Percentiles rank a stretch among this genome's conserved stretches.
These are phyloP conservation scores for Acrobasis consociella DNA, from an alignment of 2,888 invertebrate species.

Conservation along the genomic window DNA sequence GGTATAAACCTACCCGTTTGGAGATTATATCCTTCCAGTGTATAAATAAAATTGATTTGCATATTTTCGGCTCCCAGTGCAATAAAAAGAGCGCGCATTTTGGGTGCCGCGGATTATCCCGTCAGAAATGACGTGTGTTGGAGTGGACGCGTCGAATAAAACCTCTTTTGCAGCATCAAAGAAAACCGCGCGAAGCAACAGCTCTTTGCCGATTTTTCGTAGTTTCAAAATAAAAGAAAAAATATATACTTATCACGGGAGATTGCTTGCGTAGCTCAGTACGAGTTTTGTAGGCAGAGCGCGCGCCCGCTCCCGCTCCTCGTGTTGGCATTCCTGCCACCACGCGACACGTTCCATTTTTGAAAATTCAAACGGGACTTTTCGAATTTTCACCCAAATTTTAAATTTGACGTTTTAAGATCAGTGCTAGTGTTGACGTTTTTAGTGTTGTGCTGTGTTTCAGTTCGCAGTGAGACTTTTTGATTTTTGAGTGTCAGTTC, in stretches of 20 bases:
- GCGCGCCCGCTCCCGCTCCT: constrained; percentile 65
- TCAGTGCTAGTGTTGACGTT: constrained; percentile 9
- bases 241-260: constrained; percentile 54
- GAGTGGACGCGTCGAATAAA: constrained; percentile 48
- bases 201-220: constrained; percentile 67
- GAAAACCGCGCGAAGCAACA: constrained; percentile 60
- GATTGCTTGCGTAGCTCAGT: constrained; percentile 72
- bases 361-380: constrained; percentile 36
- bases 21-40: constrained; percentile 18
- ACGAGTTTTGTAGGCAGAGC: constrained; percentile 66
- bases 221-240: constrained; percentile 69
- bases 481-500: constrained; percentile 18
- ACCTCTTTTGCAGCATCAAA: constrained; percentile 48
- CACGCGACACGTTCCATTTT: constrained; percentile 45
- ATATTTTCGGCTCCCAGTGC: constrained; percentile 21
- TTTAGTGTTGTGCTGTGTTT: constrained; percentile 22
- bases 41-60: constrained; percentile 20
- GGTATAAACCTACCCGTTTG: constrained; percentile 15
- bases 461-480: constrained; percentile 16
- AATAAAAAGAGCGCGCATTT: constrained; percentile 31
- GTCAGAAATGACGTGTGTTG: constrained; percentile 63
- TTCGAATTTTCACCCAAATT: constrained; percentile 3
- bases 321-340: constrained; percentile 46
- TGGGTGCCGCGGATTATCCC: constrained; percentile 55
- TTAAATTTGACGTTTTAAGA: constrained; percentile 14